These are phyloP conservation scores for Leptobrachium leishanense DNA, from an alignment of 2,113 vertebrate genomes.

Conservation along the genomic window DNA sequence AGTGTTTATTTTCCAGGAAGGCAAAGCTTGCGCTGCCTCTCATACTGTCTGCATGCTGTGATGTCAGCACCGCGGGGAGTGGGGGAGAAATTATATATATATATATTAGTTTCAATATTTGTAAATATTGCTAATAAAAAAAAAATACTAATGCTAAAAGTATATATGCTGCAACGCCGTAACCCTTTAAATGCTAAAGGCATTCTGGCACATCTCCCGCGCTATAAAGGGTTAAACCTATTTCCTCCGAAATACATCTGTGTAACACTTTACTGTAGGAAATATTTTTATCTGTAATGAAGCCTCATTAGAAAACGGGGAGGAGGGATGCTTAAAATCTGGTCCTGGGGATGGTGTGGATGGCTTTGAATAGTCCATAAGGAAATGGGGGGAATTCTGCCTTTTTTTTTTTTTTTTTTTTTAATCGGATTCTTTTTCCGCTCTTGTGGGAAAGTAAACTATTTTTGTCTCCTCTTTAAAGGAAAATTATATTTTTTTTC, in stretches of 20 bases:
- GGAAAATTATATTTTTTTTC: slow-evolving; percentile 9
- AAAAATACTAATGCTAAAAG: neutral
- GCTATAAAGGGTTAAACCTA: neutral
- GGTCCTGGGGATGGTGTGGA: neutral
- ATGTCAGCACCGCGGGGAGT: neutral
- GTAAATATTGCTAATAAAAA: neutral
- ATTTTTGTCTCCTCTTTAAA: slow-evolving; percentile 7
- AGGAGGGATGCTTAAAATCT: neutral
- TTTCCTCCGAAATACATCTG: neutral
- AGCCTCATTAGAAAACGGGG: neutral
- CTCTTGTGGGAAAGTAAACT: slow-evolving; percentile 10
- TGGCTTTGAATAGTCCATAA: neutral
- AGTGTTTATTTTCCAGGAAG: slow-evolving; percentile 11
- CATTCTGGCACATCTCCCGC: no score
- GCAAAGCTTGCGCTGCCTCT: neutral
- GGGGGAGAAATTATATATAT: no score
- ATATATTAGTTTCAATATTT: no score
- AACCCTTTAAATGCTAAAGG: no score
- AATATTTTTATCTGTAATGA: neutral
- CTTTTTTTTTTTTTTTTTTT: no score
- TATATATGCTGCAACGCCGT: neutral
- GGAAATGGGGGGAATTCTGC: neutral
- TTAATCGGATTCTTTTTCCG: neutral
- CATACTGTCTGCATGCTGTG: neutral
- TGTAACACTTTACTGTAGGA: neutral